A percentile compares a stretch with the other conserved stretches of the same genome.
These are phyloP conservation scores for Intellagama lesueurii DNA, from an alignment of 2,797 vertebrate species.

Conservation along the genomic window DNA sequence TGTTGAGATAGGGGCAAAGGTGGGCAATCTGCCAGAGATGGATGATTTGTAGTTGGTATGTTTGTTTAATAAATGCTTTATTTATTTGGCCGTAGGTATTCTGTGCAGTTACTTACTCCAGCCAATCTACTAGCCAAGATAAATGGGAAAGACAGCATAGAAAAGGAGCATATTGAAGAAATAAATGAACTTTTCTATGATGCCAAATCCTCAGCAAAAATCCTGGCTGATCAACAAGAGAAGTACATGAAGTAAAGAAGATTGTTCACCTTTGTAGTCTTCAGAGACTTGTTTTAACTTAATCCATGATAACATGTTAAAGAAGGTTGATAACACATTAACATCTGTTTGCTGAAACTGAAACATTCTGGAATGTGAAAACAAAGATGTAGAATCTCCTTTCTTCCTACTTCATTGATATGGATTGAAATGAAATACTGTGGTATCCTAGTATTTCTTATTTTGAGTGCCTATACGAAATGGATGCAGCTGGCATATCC, in stretches of 20 bases:
- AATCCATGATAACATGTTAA: slow-evolving; percentile 41
- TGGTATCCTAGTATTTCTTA: slow-evolving; percentile 45
- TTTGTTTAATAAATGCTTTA: background rate
- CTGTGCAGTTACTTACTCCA: slow-evolving; percentile 94
- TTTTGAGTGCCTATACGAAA: slow-evolving; percentile 34
- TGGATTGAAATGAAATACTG: slow-evolving; percentile 33
- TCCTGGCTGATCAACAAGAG: slow-evolving; percentile 96
- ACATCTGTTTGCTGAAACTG: slow-evolving; percentile 57
- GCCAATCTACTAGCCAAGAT: slow-evolving; percentile 93
- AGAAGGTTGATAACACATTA: slow-evolving; percentile 45
- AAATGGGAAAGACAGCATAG: slow-evolving; percentile 95
- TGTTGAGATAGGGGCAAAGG: too few relatives aligned
- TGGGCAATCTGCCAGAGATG: too few relatives aligned
- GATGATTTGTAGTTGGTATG: slow-evolving; percentile 31
- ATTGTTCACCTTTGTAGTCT: slow-evolving; percentile 49
- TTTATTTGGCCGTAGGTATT: slow-evolving; percentile 84
- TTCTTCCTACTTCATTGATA: slow-evolving; percentile 30
- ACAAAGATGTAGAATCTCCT: slow-evolving; percentile 40
- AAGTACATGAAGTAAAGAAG: slow-evolving; percentile 94
- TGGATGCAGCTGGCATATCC: background rate
- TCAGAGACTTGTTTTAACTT: slow-evolving; percentile 55
- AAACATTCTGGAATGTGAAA: slow-evolving; percentile 63
- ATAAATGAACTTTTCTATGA: slow-evolving; percentile 99
- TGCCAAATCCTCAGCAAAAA: slow-evolving; percentile 97
- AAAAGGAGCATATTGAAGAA: slow-evolving; percentile 96